Evolutionary conservation across 2,797 vertebrate genomes (phyloP).

Genomic region (Loriculus beryllinus): DNA sequence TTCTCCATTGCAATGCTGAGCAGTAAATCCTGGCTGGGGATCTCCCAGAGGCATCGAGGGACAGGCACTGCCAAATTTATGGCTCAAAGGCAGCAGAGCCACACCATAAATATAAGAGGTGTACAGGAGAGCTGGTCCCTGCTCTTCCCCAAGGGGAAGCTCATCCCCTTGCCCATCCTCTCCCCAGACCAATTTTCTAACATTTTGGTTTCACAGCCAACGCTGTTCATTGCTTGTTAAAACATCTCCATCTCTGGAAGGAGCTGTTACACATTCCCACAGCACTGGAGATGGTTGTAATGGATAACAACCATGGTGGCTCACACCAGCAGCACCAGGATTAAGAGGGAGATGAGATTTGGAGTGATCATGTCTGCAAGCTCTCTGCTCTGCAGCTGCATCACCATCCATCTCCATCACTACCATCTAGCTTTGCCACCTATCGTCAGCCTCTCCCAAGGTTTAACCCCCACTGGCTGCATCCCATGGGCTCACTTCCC

Average conservation of each 20-base stretch:
- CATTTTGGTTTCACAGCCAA: not conserved
- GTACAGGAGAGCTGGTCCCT: not conserved
- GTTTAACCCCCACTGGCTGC: rapidly evolving
- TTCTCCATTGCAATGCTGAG: not conserved
- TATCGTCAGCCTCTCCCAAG: rapidly evolving
- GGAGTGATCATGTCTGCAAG: not conserved
- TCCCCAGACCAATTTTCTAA: not conserved
- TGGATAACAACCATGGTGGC: not conserved
- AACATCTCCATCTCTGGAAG: not conserved
- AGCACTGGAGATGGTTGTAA: rapidly evolving
- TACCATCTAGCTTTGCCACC: not conserved
- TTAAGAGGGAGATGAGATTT: not conserved
- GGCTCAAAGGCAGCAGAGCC: not conserved
- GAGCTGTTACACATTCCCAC: not conserved
- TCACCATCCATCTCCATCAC: not conserved
- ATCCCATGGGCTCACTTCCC: not conserved
- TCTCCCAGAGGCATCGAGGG: not conserved
- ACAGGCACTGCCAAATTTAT: not conserved
- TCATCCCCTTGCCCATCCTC: not conserved
- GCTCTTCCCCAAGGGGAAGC: rapidly evolving
- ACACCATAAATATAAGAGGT: not conserved
- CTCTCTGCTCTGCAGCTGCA: not conserved
- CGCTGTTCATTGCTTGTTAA: not conserved
- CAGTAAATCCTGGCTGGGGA: not conserved
- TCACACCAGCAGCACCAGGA: not conserved